Evolutionary conservation across 2,888 invertebrate species (phyloP), one percentile per base, ranked within the genome.

Genomic region (Nomada fabriciana): DNA sequence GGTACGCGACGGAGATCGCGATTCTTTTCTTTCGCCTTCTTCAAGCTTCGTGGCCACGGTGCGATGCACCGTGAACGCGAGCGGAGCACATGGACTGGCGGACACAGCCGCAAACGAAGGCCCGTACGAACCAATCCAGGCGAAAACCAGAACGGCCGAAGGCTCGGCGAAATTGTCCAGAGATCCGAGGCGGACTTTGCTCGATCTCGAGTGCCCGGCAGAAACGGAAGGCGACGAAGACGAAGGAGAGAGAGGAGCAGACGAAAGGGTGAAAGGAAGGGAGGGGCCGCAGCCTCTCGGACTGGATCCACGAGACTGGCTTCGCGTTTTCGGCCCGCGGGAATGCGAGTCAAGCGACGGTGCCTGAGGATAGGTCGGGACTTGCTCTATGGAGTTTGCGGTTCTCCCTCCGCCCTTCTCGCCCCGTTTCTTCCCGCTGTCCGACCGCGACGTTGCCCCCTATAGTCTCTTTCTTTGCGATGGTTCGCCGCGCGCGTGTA

Each of bases 241-340:
- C 63, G 81, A 73, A 57, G 63, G 59, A 67, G 65, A 64, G 36
- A 73, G 73, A 57, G 72, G 65, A 71, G 65, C 73, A 47, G 69
- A 47, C 47, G 74, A 18, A 18, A 70, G 53, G 36, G 75, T 23
- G 50, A 65, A 70, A 57, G 76, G 70, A 57, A 70, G 68, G 78
- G 75, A 75, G 63, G 71, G 63, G 69, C 78, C 47, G 73, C 55
- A 64, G 72, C 47, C 47, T 84, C 82, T 25, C 64, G 82, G 84
- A 86, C 81, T 83, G 86, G 91, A 89, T 87, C 90, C 88, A 83
- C 84, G 86, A 86, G 88, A 87, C 87, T 83, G 89, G 83, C 85
- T 84, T 59, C 60, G 89, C 76, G 89, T 90, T 92, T 92, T 92
- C 90, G 92, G 92, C 90, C 92, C 83, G 89, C 90, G 91, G 90